Conservation (phyloP, 1,140 invertebrate species). For the Akabosia matsudoensis region DNA sequence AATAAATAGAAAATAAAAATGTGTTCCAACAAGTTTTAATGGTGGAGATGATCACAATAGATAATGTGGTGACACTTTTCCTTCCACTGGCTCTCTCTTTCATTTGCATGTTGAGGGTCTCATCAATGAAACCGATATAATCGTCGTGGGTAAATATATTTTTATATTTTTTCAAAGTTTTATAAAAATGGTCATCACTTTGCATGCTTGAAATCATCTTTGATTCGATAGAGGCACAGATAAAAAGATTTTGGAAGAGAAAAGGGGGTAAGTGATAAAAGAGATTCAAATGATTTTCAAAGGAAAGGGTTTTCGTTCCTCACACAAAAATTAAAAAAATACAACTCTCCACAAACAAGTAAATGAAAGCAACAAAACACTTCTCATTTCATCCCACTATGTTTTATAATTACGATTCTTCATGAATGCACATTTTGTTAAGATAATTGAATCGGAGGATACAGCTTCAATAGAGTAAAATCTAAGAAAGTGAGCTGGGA, state of each 20-base stretch:
- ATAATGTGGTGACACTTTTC: slow-evolving; percentile 1
- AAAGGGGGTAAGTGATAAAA: background rate
- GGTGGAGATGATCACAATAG: background rate
- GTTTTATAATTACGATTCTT: background rate
- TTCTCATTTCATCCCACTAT: slow-evolving; percentile 15
- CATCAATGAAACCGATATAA: background rate
- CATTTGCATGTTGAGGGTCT: background rate
- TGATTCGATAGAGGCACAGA: too few relatives aligned
- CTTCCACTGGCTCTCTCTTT: background rate
- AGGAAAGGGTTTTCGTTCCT: background rate
- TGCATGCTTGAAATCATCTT: too few relatives aligned
- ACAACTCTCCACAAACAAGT: background rate
- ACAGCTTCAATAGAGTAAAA: background rate
- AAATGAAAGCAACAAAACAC: background rate
- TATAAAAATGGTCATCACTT: too few relatives aligned
- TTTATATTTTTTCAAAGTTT: slow-evolving; percentile 22
- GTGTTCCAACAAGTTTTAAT: background rate
- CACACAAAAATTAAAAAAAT: background rate
- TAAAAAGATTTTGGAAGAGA: too few relatives aligned
- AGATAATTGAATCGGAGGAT: background rate
- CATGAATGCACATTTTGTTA: background rate
- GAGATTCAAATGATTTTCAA: background rate
- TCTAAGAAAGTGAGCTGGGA: too few relatives aligned
- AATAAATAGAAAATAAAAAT: slow-evolving; percentile 1
- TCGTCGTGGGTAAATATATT: slow-evolving; percentile 21